These are phyloP conservation scores for Ciconia stormi DNA, from an alignment of 2,113 vertebrate genomes.

Conservation along the genomic window DNA sequence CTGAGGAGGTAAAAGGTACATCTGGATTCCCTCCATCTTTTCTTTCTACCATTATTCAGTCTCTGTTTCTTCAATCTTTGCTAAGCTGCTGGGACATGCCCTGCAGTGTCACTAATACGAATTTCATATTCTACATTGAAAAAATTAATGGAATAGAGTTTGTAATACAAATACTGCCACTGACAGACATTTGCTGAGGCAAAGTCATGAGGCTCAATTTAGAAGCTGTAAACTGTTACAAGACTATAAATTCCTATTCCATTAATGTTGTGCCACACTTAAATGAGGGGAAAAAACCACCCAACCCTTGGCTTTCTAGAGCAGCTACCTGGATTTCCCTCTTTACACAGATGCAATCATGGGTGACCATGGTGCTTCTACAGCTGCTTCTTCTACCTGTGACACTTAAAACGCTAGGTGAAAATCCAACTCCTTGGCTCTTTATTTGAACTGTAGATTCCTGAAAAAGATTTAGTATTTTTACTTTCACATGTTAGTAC, in stretches of 20 bases:
- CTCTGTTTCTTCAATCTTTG: conserved; percentile 6
- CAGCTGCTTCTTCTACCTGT: not conserved
- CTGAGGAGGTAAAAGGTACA: not conserved
- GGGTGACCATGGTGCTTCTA: not conserved
- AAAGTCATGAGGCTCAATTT: not conserved
- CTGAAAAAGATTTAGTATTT: not conserved
- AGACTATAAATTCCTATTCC: not conserved
- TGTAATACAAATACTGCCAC: not conserved
- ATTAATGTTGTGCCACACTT: not conserved
- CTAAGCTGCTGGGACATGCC: not conserved
- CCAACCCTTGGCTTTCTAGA: not conserved
- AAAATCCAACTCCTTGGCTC: not conserved
- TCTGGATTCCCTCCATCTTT: not conserved
- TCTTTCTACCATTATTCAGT: not conserved
- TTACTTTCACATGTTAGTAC: not conserved
- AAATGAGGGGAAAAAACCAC: not conserved
- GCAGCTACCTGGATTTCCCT: not conserved
- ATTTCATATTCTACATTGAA: not conserved
- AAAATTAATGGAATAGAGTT: not conserved
- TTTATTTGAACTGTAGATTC: not conserved
- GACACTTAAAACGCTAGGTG: not conserved
- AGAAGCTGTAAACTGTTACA: not conserved
- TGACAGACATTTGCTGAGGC: not conserved
- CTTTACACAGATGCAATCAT: not conserved
- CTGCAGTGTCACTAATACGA: not conserved